phyloP scores from a whole-genome alignment of 2,888 invertebrate genomes.

The Seladonia tumulorum region DNA sequence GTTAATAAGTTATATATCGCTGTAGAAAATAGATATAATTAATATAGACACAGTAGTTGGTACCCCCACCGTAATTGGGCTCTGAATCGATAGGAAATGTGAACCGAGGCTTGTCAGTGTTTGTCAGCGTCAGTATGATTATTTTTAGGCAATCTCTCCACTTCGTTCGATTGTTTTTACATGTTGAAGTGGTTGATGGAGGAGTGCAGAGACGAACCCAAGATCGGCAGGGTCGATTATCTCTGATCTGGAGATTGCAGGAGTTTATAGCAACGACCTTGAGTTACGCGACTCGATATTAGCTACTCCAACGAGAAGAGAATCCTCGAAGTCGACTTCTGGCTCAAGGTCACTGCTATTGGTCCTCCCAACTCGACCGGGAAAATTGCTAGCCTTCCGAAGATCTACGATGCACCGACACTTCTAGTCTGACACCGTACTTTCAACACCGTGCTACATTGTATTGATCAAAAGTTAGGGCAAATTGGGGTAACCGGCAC shows the following conservation, averaged over 20 bases:
- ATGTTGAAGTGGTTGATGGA: background rate
- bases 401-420: background rate
- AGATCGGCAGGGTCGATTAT: constrained; percentile 18
- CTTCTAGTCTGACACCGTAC: background rate
- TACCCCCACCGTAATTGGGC: too few species aligned
- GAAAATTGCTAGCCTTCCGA: background rate
- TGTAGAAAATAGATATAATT: too few species aligned
- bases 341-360: constrained; percentile 21
- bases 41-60: too few species aligned
- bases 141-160: background rate
- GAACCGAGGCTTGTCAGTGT: background rate
- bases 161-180: background rate
- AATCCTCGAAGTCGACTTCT: background rate
- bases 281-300: constrained; percentile 11
- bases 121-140: background rate
- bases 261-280: constrained; percentile 8
- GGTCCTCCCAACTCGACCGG: background rate
- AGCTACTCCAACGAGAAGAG: background rate
- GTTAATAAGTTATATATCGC: too few species aligned
- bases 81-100: background rate
- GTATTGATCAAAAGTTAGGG: background rate
- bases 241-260: constrained; percentile 9
- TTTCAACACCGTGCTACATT: background rate
- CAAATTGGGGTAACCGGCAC: background rate
- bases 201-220: background rate